These are phyloP conservation scores for Pteronotus mesoamericanus DNA, from an alignment of 2,797 vertebrate genomes.

Conservation along the genomic window DNA sequence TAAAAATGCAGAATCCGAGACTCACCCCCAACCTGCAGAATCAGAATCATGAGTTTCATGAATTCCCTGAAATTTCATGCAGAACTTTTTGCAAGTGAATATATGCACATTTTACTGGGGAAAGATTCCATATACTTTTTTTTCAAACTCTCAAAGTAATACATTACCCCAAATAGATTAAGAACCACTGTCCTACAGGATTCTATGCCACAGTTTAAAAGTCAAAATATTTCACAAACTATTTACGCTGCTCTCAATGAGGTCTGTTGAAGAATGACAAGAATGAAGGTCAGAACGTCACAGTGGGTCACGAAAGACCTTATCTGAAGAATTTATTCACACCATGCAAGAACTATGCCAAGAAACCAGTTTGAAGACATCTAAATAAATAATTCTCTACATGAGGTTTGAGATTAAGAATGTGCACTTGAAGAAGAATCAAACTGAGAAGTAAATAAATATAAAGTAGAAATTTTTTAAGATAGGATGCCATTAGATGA, in stretches of 20 bases:
- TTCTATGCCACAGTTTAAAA: constrained; percentile 54
- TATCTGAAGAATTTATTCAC: constrained; percentile 79
- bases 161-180: not conserved
- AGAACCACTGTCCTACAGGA: constrained; percentile 22
- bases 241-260: constrained; percentile 65
- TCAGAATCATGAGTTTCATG: not conserved
- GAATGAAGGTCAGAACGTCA: constrained; percentile 79
- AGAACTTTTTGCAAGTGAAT: constrained; percentile 15
- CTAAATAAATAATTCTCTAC: constrained; percentile 78
- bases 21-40: not conserved
- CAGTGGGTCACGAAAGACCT: constrained; percentile 75
- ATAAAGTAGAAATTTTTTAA: constrained; percentile 60
- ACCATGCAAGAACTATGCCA: constrained; percentile 77
- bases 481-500: constrained; percentile 67
- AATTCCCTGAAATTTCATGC: constrained; percentile 20
- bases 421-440: constrained; percentile 76
- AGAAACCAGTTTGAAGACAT: constrained; percentile 78
- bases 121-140: not conserved
- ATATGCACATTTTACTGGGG: not conserved
- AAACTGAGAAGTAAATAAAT: constrained; percentile 77
- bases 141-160: constrained; percentile 34
- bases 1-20: not conserved
- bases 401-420: constrained; percentile 77
- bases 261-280: constrained; percentile 73
- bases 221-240: constrained; percentile 56